Evolutionary conservation across 64 coral and sea anemone genomes (phyloP).

Genomic region (Montipora capricornis): DNA sequence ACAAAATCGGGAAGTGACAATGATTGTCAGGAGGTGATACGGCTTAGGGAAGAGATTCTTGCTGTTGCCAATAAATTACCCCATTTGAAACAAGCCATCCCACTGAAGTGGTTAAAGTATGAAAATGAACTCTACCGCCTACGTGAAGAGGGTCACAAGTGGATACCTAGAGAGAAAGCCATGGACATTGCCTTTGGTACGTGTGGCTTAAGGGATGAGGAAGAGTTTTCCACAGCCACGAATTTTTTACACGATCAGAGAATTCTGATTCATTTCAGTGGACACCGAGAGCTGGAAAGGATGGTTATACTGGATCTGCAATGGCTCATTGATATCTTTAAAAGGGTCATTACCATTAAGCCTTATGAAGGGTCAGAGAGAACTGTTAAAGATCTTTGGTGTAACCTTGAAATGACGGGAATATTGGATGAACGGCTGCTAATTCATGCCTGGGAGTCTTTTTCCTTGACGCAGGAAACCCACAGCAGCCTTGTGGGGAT

Average conservation of each 20-base stretch:
- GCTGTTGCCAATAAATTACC: not conserved
- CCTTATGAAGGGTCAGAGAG: not conserved
- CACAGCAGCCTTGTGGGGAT: not conserved
- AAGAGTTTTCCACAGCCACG: not conserved
- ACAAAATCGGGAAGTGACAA: not conserved
- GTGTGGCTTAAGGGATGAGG: not conserved
- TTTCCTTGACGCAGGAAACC: not conserved
- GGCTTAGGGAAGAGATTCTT: not conserved
- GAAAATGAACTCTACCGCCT: not conserved
- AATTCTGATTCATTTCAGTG: constrained; percentile 6
- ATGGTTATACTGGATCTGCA: constrained; percentile 21
- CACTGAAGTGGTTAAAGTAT: constrained; percentile 13
- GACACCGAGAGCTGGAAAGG: not conserved
- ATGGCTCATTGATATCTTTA: constrained; percentile 35
- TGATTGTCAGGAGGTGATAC: not conserved
- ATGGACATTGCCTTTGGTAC: not conserved
- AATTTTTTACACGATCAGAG: not conserved
- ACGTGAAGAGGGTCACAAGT: not conserved
- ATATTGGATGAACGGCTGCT: not conserved
- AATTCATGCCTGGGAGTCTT: not conserved
- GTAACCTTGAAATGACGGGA: not conserved
- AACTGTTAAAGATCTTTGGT: not conserved
- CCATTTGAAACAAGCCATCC: not conserved
- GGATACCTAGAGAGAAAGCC: not conserved
- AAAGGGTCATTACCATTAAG: not conserved